Evolutionary conservation across 2,113 vertebrate species (phyloP).

Genomic region (Ammodytes marinus): DNA sequence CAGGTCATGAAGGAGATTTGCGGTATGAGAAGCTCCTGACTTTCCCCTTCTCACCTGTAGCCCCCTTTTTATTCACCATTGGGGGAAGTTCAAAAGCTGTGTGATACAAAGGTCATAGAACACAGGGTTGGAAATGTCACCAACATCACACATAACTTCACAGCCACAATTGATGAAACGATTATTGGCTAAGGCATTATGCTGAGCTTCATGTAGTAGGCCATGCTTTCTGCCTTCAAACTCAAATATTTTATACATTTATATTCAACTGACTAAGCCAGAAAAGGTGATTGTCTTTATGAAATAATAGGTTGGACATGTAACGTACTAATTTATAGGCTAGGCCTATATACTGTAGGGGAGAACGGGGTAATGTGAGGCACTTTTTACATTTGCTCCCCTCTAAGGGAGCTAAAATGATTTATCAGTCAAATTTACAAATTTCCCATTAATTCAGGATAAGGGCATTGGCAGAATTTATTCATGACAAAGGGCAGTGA

Average conservation of each 20-base stretch:
- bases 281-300: neutral
- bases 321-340: neutral
- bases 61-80: conserved; percentile 30
- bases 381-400: too few relatives aligned
- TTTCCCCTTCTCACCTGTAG: conserved; percentile 55
- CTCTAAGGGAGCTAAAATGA: too few relatives aligned
- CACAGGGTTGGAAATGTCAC: conserved; percentile 80
- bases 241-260: neutral
- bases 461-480: too few relatives aligned
- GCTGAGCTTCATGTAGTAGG: neutral
- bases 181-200: neutral
- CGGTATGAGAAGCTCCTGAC: conserved; percentile 20
- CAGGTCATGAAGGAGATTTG: conserved; percentile 21
- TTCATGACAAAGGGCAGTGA: too few relatives aligned
- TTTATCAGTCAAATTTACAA: too few relatives aligned
- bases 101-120: conserved; percentile 77
- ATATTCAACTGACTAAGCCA: neutral
- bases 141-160: conserved; percentile 68
- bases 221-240: neutral
- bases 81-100: conserved; percentile 75
- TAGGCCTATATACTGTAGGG: too few relatives aligned
- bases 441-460: too few relatives aligned
- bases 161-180: conserved; percentile 46
- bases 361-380: too few relatives aligned
- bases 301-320: neutral